Base-by-base conservation (phyloP, 2,797 vertebrate species). In the Cryptoblepharus egeriae region DNA sequence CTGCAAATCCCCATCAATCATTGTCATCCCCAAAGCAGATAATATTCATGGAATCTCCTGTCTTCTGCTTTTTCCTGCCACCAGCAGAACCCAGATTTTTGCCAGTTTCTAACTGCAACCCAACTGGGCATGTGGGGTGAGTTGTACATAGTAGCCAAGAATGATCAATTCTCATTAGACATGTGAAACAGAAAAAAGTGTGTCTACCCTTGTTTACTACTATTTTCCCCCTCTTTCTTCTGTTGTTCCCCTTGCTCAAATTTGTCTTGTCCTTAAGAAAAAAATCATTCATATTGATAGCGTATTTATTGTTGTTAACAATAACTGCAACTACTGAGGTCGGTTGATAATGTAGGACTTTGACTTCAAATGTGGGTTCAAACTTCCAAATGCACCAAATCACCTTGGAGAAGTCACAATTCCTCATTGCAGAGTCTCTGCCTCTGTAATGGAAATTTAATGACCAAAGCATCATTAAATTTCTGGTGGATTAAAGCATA, bases 381-480 rank as follows among this genome's bases (percentile, higher is more conserved):
- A 20, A 12, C 5, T 16, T 15, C 24, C 12, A 26, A 26, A n/a
- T 74, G 42, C 35, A 55, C 2, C 26, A 4, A 30, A 73, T 74
- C 45, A 80, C 70, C 79, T 73, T 64, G 79, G 58, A 80, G 60
- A 73, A 58, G 70, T 64, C 35, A 39, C 26, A 28, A 28, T 39
- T 4, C 79, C 49, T 18, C 26, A 26, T 2, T 12, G 52, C 35
- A 32, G 13, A 3, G 72, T 73, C 69, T 73, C 61, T 35, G 39
- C 70, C 68, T 70, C 16, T 35, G 26, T 81, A 64, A 64, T 81
- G 58, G 70, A 81, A 73, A 73, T 81, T 81, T 73, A 81, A 81
- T 65, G 45, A 74, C 70, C 32, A 55, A 39, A 55, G 70, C 60
- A 39, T 81, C 69, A 81, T 81, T 81, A 81, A 73, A 55, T 74